phyloP scores from a whole-genome alignment of 2,797 vertebrate species.

The Crocodylus rhombifer region DNA sequence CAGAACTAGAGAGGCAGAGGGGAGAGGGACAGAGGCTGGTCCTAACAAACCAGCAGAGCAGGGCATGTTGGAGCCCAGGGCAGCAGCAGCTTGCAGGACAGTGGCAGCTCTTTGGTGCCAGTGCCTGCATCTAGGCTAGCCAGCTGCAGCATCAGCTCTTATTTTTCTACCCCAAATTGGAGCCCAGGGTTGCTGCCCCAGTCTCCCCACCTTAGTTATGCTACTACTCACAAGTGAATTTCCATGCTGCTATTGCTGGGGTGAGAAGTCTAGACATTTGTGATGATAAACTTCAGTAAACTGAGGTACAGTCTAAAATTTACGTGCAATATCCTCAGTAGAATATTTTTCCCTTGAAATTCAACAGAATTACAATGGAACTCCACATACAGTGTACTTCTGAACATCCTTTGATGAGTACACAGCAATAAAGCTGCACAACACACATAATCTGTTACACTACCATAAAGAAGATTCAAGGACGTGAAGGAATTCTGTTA shows the following conservation, averaged over 20 bases:
- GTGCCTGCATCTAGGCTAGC: no score
- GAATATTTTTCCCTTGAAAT: neutral
- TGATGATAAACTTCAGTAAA: neutral
- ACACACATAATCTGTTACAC: neutral
- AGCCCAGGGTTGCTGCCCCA: no score
- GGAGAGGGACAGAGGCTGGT: conserved; percentile 14
- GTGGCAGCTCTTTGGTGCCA: no score
- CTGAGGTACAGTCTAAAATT: neutral
- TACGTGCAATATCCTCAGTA: neutral
- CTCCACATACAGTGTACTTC: neutral
- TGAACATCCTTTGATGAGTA: neutral
- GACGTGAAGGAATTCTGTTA: neutral
- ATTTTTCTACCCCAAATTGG: no score
- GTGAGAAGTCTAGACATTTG: neutral
- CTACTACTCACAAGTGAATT: neutral
- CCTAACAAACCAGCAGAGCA: conserved; percentile 25
- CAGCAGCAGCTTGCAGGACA: no score
- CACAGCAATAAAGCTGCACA: neutral
- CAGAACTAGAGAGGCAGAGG: conserved; percentile 18
- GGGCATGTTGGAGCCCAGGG: neutral
- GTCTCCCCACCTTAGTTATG: no score
- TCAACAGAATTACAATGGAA: conserved; percentile 1
- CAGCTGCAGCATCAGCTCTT: no score
- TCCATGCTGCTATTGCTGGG: neutral
- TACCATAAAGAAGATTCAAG: neutral